Base-by-base conservation (phyloP, 2,113 vertebrate genomes). In the Arizona elegans region DNA sequence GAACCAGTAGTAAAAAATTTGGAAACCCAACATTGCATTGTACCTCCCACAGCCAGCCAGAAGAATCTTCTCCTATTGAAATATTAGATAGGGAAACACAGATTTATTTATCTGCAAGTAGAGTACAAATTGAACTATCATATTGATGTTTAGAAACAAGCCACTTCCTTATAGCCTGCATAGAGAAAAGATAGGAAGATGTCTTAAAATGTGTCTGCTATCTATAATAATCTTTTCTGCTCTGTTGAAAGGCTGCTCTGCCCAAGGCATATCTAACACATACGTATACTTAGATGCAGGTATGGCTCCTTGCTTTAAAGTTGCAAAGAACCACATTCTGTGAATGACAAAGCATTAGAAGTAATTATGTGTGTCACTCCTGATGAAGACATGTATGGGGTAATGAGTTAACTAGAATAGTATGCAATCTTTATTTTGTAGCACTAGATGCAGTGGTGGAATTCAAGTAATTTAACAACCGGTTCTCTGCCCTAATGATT, bases 251-350 rank as follows among this genome's bases (percentile, higher is more conserved):
- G 56, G 70, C 0, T 11, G 93, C 15, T 54, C 38, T 90, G 89
- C 29, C 87, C 90, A 86, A 26, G 88, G 29, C 62, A 92, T 1
- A 3, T 12, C 52, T 90, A 90, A 93, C 87, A 9, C 9, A 56
- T 55, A 65, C 53, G 43, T 90, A 55, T 56, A 21, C 24, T 85
- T 88, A 89, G 59, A 7, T 75, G 47, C 55, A 81, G 29, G n/a
- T 94, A 15, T 2, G 23, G 85, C 8, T 43, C 3, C n/a, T 62
- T 89, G 92, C 65, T 92, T 92, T 92, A 85, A 93, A 92, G 81
- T 26, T 89, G 58, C 54, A 88, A 85, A 29, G 0, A 54, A 11
- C 87, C 70, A 23, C 0, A 38, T 95, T 24, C 55, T 91, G 19
- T 58, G 90, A 89, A 38, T 88, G 33, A 86, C 58, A 43, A 90